Evolutionary conservation across 2,113 vertebrate species (phyloP).

Genomic region (Sturnus vulgaris): DNA sequence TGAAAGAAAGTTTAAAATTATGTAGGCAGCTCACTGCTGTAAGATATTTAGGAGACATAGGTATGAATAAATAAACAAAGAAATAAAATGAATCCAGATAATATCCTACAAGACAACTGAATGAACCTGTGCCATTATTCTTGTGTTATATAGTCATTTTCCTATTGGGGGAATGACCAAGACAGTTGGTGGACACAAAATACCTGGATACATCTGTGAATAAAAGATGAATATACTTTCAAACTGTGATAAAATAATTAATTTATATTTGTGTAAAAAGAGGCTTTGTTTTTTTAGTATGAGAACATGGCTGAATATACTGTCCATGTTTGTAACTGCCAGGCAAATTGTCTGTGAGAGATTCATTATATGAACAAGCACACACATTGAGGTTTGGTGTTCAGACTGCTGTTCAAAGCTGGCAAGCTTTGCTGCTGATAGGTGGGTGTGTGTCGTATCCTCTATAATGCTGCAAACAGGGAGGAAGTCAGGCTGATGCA

Average conservation of each 20-base stretch:
- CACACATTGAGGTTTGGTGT: not conserved
- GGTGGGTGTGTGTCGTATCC: accelerated
- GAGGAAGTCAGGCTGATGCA: not conserved
- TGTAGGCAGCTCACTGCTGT: not conserved
- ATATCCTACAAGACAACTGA: not conserved
- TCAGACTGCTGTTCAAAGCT: not conserved
- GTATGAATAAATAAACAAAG: not conserved
- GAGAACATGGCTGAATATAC: not conserved
- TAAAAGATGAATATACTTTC: not conserved
- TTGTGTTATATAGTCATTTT: not conserved
- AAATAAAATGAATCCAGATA: not conserved
- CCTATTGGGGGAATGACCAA: not conserved
- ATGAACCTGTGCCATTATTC: accelerated
- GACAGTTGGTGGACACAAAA: not conserved
- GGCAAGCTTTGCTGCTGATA: not conserved
- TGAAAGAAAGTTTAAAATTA: not conserved
- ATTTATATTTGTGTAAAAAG: not conserved
- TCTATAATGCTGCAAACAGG: not conserved
- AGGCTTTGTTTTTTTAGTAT: not conserved
- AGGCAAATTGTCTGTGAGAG: too few relatives aligned
- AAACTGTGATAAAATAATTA: not conserved
- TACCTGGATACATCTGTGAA: not conserved
- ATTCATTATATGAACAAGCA: not conserved
- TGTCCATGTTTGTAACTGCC: not conserved
- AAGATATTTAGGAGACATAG: not conserved